A percentile compares a stretch with the other conserved stretches of the same genome.
Conservation (phyloP, 2,113 vertebrate species). For the Corydoras sp. region DNA sequence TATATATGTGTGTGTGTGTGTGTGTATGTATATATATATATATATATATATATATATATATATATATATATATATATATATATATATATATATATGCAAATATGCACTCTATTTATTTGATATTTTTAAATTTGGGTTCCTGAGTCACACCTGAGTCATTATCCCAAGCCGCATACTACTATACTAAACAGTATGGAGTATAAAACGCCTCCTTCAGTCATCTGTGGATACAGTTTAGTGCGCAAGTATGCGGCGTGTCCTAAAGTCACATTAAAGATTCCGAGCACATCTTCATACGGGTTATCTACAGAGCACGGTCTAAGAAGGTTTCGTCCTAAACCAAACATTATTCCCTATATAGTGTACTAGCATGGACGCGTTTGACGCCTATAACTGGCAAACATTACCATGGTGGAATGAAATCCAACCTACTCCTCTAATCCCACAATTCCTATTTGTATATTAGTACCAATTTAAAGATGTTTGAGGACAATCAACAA, state of each 20-base stretch:
- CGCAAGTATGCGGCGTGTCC: neutral
- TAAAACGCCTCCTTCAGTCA: neutral
- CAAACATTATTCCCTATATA: neutral
- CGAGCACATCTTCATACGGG: conserved; percentile 36
- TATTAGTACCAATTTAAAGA: neutral
- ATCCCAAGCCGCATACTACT: neutral
- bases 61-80: no score
- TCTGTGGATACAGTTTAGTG: neutral
- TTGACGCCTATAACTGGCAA: neutral
- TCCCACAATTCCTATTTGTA: neutral
- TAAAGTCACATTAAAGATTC: conserved; percentile 5
- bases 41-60: neutral
- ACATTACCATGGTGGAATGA: neutral
- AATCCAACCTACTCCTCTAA: neutral
- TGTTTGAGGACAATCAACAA: no score
- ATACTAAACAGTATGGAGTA: neutral
- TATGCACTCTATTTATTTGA: neutral
- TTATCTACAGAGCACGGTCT: conserved; percentile 15
- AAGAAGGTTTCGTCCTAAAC: neutral
- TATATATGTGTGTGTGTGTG: no score
- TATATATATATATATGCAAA: no score
- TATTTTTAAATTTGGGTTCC: neutral
- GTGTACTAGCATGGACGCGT: neutral
- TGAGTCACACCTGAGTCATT: conserved; percentile 28
- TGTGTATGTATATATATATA: neutral